A percentile compares a stretch with the other conserved stretches of the same genome.
Conservation (phyloP, 2,113 vertebrate genomes). For the Mungos mungo region DNA sequence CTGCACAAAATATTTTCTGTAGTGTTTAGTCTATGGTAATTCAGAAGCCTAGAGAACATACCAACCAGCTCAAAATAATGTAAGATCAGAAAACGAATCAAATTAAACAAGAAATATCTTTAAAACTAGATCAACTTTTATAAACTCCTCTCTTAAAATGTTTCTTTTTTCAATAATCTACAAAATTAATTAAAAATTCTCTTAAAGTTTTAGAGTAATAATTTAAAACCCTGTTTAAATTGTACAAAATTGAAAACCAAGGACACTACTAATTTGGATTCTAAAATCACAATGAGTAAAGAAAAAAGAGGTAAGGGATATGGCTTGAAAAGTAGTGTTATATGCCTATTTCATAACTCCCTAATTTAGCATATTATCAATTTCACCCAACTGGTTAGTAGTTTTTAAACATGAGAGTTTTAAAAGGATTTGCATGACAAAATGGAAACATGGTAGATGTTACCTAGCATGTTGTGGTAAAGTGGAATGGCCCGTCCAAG, state of each 20-base stretch:
- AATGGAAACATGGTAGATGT: constrained; percentile 84
- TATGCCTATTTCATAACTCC: neutral
- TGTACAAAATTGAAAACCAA: neutral
- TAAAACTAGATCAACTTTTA: neutral
- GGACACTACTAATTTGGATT: neutral
- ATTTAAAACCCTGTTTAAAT: neutral
- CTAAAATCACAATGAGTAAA: neutral
- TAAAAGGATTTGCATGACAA: constrained; percentile 44
- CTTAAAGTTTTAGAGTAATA: neutral
- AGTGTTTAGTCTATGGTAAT: neutral
- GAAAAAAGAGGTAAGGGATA: neutral
- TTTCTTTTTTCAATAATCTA: neutral
- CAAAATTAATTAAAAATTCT: neutral
- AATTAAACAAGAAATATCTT: neutral
- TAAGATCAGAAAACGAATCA: neutral
- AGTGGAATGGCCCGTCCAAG: constrained; percentile 88
- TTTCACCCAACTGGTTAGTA: constrained; percentile 66
- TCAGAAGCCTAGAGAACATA: constrained; percentile 56
- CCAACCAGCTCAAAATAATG: constrained; percentile 75
- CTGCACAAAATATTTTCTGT: neutral
- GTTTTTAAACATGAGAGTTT: neutral
- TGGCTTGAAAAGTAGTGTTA: neutral
- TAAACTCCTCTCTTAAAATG: neutral
- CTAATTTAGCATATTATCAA: neutral
- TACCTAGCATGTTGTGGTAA: constrained; percentile 90